Evolutionary conservation across 1,140 invertebrate species (phyloP).

Genomic region (Euura saliciscinereae): DNA sequence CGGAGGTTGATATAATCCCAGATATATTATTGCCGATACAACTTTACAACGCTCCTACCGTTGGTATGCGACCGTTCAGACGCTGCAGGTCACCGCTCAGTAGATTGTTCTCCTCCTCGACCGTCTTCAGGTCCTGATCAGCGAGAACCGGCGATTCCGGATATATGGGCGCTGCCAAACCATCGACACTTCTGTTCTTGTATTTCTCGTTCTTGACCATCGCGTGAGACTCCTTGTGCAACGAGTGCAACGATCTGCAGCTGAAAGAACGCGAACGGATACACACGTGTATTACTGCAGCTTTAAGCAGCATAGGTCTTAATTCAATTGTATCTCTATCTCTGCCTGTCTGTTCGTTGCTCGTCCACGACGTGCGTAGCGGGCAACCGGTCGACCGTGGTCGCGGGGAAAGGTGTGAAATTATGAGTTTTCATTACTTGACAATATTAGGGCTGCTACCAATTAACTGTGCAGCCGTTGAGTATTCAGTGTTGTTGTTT

Average conservation of each 20-base stretch:
- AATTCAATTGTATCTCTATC: neutral
- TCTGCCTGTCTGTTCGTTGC: neutral
- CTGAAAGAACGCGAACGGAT: conserved; percentile 25
- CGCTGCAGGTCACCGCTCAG: conserved; percentile 51
- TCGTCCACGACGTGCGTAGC: neutral
- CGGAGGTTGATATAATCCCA: neutral
- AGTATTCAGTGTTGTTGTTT: conserved; percentile 76
- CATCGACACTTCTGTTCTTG: conserved; percentile 46
- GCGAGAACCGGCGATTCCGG: conserved; percentile 43
- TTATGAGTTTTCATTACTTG: conserved; percentile 38
- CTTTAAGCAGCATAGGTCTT: neutral
- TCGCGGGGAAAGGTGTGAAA: neutral
- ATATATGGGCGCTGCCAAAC: conserved; percentile 51
- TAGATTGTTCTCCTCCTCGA: conserved; percentile 55
- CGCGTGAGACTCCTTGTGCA: conserved; percentile 44
- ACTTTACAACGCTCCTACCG: conserved; percentile 34
- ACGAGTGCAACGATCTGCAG: conserved; percentile 47
- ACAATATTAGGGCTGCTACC: conserved; percentile 66
- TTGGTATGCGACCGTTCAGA: conserved; percentile 49
- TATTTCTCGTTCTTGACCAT: conserved; percentile 37
- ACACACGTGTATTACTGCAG: neutral
- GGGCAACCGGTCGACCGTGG: neutral
- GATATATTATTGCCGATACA: neutral
- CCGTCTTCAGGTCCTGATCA: conserved; percentile 44
- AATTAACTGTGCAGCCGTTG: conserved; percentile 74